Base-by-base conservation (phyloP, 2,797 vertebrate genomes). In the Eurystomus glaucurus region DNA sequence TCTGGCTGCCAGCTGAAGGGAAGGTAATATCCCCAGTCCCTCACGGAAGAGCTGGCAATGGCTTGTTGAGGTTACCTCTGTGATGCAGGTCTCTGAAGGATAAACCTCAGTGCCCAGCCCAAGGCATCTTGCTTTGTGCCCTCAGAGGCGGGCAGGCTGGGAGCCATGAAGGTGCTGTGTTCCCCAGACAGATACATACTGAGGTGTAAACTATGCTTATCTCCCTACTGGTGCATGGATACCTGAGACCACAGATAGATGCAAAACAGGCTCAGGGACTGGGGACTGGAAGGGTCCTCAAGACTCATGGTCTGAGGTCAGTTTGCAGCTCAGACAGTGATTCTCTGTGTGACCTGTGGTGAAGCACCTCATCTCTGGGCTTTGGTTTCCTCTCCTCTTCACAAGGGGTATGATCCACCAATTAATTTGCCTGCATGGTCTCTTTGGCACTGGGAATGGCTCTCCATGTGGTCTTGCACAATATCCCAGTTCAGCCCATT, bases 141-240 rank as follows among this genome's bases (percentile, higher is more conserved):
- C 25, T 64, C 37, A 35, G 37, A 43, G 9, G 13, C 80, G 43
- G 8, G 19, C 64, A 55, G 39, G 23, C 52, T 82, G 2, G 11
- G 61, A 43, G 14, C 16, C 17, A 12, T 39, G 55, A 45, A 12
- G 7, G 13, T 33, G 72, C 85, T 60, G 39, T 29, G 35, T 2
- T 86, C 22, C n/a, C 39, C 39, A 46, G 62, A 16, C 0, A 0
- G 51, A 29, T 61, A 37, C 17, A 22, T 11, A 66, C 4, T 0
- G 1, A 50, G 39, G 9, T 62, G 9, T 37, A 48, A 85, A 46
- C 11, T 60, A 33, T 4, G 2, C 12, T 58, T 37, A 22, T 35
- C 19, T 91, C 50, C 65, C 21, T 43, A 13, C 3, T 17, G 18
- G 20, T 76, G 41, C 48, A 45, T 0, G 3, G n/a, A 74, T 39